These are phyloP conservation scores for Poeciliopsis turneri DNA, from an alignment of 2,797 vertebrate genomes.

Conservation along the genomic window DNA sequence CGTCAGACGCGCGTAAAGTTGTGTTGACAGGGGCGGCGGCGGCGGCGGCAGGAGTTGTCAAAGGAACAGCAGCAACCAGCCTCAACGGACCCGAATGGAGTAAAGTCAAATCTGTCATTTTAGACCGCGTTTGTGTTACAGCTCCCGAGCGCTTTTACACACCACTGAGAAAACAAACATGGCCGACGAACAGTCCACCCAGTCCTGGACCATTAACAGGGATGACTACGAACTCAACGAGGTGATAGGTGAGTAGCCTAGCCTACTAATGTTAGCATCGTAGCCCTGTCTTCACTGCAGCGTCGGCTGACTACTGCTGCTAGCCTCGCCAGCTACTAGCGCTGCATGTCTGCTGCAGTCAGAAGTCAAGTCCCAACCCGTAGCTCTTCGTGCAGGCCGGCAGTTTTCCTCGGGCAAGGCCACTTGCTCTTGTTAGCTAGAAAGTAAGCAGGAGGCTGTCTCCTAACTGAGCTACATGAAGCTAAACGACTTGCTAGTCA, in stretches of 20 bases:
- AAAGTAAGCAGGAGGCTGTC: constrained; percentile 13
- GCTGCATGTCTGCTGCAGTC: constrained; percentile 28
- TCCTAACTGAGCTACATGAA: constrained; percentile 8
- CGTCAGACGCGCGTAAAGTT: constrained; percentile 71
- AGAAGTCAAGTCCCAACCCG: constrained; percentile 30
- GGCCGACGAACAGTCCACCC: constrained; percentile 88
- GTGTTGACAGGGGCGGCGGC: constrained; percentile 78
- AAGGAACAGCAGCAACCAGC: constrained; percentile 58
- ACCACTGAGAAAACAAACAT: constrained; percentile 67
- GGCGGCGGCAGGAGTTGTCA: constrained; percentile 69
- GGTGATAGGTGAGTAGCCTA: constrained; percentile 92
- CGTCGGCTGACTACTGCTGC: constrained; percentile 38
- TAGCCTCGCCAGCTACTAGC: constrained; percentile 40
- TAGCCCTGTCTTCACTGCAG: constrained; percentile 36
- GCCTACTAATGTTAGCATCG: constrained; percentile 68
- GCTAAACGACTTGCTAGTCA: constrained; percentile 50
- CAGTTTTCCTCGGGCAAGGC: not conserved
- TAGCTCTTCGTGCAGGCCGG: constrained; percentile 10
- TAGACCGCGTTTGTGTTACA: constrained; percentile 26
- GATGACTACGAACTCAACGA: constrained; percentile 96
- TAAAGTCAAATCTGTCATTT: constrained; percentile 40
- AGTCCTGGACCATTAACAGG: constrained; percentile 92
- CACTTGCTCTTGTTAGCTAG: not conserved
- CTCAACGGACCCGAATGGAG: constrained; percentile 71
- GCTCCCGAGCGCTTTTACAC: constrained; percentile 29